Evolutionary conservation across 2,888 invertebrate species (phyloP).

Genomic region (Achlya flavicornis): DNA sequence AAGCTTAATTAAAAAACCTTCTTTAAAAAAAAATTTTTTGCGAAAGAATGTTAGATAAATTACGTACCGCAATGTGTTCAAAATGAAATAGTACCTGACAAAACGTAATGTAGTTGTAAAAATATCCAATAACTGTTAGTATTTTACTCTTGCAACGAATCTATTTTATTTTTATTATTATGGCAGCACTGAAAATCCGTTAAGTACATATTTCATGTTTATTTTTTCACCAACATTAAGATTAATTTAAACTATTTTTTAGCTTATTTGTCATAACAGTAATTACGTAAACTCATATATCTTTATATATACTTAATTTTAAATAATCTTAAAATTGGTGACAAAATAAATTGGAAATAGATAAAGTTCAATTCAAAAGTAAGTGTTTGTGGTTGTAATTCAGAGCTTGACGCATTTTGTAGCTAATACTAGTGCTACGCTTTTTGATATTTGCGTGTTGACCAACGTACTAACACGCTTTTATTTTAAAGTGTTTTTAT

Average conservation of each 20-base stretch:
- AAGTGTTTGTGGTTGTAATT: not conserved
- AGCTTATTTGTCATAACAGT: too few relatives aligned
- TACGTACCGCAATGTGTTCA: constrained; percentile 2
- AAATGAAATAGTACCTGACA: constrained; percentile 4
- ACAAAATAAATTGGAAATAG: not conserved
- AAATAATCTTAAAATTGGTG: not conserved
- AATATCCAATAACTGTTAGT: not conserved
- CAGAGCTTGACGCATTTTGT: not conserved
- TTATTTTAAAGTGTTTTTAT: not conserved
- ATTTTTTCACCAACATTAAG: not conserved
- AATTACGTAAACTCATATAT: too few relatives aligned
- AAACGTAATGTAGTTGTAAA: not conserved
- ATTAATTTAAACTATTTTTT: too few relatives aligned
- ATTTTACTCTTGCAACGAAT: constrained; percentile 23
- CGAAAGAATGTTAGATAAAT: constrained; percentile 4
- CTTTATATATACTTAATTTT: too few relatives aligned
- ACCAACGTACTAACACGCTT: not conserved
- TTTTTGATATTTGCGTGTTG: not conserved
- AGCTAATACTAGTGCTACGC: not conserved
- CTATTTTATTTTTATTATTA: not conserved
- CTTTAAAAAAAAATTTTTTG: too few relatives aligned
- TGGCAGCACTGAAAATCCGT: not conserved
- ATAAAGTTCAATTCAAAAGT: not conserved
- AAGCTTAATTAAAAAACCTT: not conserved
- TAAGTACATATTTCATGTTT: not conserved